Percentiles rank a stretch among this genome's conserved stretches.
Evolutionary conservation across 2,888 invertebrate species (phyloP).

Genomic region (Watsonalla binaria): DNA sequence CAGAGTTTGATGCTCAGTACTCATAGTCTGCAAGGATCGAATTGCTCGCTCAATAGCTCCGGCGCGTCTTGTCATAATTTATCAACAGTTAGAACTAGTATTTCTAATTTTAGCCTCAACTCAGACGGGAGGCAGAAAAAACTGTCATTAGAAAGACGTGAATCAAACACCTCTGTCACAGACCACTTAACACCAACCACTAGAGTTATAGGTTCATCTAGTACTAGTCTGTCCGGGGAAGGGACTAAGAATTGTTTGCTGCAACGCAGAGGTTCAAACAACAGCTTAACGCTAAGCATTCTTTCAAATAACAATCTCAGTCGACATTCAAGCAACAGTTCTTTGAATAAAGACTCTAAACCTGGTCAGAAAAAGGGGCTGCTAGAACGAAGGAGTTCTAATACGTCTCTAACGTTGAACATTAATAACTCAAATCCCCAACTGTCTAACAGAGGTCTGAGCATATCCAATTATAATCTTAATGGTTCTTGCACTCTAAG

Average conservation of each 20-base stretch:
- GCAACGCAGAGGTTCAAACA: slow-evolving; percentile 91
- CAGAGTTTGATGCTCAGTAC: slow-evolving; percentile 80
- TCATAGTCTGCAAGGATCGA: slow-evolving; percentile 76
- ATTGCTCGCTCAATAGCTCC: slow-evolving; percentile 65
- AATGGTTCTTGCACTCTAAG: slow-evolving; percentile 73
- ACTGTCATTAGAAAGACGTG: slow-evolving; percentile 87
- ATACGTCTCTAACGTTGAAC: slow-evolving; percentile 92
- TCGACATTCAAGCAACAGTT: slow-evolving; percentile 78
- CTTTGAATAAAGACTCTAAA: slow-evolving; percentile 69
- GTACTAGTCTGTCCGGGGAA: slow-evolving; percentile 60
- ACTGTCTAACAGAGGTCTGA: slow-evolving; percentile 66
- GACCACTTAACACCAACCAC: slow-evolving; percentile 63
- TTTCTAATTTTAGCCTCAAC: slow-evolving; percentile 69
- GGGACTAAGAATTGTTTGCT: slow-evolving; percentile 81
- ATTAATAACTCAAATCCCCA: slow-evolving; percentile 70
- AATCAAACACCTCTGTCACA: slow-evolving; percentile 89
- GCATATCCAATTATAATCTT: slow-evolving; percentile 73
- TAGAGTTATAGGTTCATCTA: slow-evolving; percentile 71
- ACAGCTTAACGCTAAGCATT: slow-evolving; percentile 90
- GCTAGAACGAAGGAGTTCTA: slow-evolving; percentile 91
- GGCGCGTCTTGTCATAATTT: slow-evolving; percentile 68
- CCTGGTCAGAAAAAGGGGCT: slow-evolving; percentile 81
- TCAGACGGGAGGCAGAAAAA: slow-evolving; percentile 74
- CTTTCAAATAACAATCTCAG: slow-evolving; percentile 70
- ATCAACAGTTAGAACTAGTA: slow-evolving; percentile 61